Conservation (phyloP, 2,797 vertebrate species). For the Harpagifer antarcticus region DNA sequence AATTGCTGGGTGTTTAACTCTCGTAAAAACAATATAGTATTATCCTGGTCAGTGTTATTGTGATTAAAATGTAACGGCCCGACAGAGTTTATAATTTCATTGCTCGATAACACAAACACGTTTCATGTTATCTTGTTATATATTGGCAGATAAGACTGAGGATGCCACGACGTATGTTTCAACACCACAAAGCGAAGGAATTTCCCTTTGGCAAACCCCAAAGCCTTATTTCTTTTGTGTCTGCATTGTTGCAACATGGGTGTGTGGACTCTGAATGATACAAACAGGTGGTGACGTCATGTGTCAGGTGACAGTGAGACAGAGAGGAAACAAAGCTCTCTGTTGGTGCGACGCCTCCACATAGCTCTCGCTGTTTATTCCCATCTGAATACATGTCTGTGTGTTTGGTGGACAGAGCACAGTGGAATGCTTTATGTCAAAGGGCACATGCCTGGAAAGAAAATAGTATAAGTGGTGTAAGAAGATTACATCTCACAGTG, state of each 20-base stretch:
- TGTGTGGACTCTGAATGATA: slow-evolving; percentile 14
- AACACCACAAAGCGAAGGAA: neutral
- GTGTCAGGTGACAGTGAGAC: slow-evolving; percentile 63
- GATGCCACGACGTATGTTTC: neutral
- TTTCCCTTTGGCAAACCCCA: neutral
- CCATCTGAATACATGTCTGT: slow-evolving; percentile 21
- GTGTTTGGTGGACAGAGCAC: slow-evolving; percentile 22
- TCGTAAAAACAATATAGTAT: slow-evolving; percentile 1
- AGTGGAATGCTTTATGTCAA: slow-evolving; percentile 45
- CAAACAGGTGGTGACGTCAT: slow-evolving; percentile 58
- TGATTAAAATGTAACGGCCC: slow-evolving; percentile 12
- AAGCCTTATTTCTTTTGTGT: neutral
- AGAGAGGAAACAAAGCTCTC: neutral
- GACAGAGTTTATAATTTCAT: slow-evolving; percentile 16
- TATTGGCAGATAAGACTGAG: slow-evolving; percentile 19
- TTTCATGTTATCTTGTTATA: neutral
- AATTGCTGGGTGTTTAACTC: slow-evolving; percentile 4
- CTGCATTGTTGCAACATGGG: slow-evolving; percentile 27
- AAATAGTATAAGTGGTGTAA: slow-evolving; percentile 2
- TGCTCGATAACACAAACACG: slow-evolving; percentile 18
- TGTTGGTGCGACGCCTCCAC: slow-evolving; percentile 7
- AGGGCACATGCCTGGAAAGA: neutral
- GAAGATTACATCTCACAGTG: no score
- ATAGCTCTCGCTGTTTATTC: slow-evolving; percentile 16
- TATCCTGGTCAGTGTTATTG: neutral